Conservation (phyloP, 2,797 vertebrate species). For the Gobio occitaniae region DNA sequence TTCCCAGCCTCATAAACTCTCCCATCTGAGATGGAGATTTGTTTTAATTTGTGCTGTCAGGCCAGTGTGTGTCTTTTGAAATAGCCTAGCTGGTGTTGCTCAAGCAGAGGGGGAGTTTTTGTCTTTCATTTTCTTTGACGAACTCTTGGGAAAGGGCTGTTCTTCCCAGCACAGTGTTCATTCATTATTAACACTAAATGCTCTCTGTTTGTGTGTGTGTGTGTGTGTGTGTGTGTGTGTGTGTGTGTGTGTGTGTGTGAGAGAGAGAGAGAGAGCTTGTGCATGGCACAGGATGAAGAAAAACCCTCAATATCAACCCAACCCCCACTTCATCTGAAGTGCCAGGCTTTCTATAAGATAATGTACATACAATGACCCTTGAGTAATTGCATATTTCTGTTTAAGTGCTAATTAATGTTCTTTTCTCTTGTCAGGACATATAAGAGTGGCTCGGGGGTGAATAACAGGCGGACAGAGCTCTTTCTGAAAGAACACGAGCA, state of each 20-base stretch:
- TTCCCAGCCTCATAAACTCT: constrained; percentile 5
- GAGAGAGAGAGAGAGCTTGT: constrained; percentile 22
- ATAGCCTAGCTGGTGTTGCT: background rate
- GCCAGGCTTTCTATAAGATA: background rate
- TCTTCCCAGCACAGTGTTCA: constrained; percentile 54
- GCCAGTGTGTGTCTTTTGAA: constrained; percentile 15
- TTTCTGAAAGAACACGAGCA: constrained; percentile 98
- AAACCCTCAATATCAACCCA: constrained; percentile 20
- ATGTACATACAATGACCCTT: background rate
- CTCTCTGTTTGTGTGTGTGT: no score
- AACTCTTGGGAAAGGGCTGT: constrained; percentile 57
- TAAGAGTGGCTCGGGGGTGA: constrained; percentile 95
- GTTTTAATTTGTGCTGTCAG: constrained; percentile 46
- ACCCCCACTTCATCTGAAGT: background rate
- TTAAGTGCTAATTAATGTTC: constrained; percentile 15
- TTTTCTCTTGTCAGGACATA: constrained; percentile 81
- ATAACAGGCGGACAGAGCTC: constrained; percentile 98
- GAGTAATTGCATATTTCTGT: constrained; percentile 2
- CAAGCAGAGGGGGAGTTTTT: constrained; percentile 31
- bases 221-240: no score
- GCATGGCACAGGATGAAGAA: constrained; percentile 35
- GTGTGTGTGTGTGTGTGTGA: no score
- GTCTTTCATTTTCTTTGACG: constrained; percentile 36
- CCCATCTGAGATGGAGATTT: constrained; percentile 24
- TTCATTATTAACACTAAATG: constrained; percentile 68